Evolutionary conservation across 2,888 invertebrate genomes (phyloP), one percentile per base, ranked within the genome.

Genomic region (Urechis unicinctus): DNA sequence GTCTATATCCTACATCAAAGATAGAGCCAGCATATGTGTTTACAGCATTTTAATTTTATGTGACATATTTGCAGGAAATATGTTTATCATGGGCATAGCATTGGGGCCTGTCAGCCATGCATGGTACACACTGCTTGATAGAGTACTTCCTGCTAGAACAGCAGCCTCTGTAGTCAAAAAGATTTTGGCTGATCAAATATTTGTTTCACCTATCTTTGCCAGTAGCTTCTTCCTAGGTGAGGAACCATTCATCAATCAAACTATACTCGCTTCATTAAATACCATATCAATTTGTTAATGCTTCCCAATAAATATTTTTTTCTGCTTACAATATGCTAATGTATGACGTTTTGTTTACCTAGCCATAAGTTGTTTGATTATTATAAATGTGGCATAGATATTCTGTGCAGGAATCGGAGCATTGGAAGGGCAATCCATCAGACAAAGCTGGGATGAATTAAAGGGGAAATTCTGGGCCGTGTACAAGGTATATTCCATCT

Each of bases 101-200:
- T 83, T 88, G 75, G 95, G 94, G 1, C 88, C 91, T 1, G 77
- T 89, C 49, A 89, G 91, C 75, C 94, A 94, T 79, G 86, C 83
- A 68, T 92, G 90, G 78, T 95, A 95, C 77, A 75, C 82, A 45
- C 82, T 87, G 70, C 82, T 93, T 65, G 91, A 92, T 59, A 60
- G 59, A 25, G 53, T 66, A 26, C 65, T 79, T 13, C 70, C 69
- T 4, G 84, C 83, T 50, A 81, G 79, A 50, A 81, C 81, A 57
- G 65, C 84, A 1, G 77, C 73, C 55, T 83, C 84, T 6, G 84
- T 89, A 13, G 62, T 81, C 0, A 84, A 85, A 68, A 93, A 93
- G 79, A 86, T 92, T 47, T 58, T 86, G 1, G 61, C 62, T 47
- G 78, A 78, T 59, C 74, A 78, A 56, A 53, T 66, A 28, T 62